Percentiles rank a stretch among this genome's conserved stretches.
These are phyloP conservation scores for Cottoperca gobio DNA, from an alignment of 2,797 vertebrate genomes.

Conservation along the genomic window DNA sequence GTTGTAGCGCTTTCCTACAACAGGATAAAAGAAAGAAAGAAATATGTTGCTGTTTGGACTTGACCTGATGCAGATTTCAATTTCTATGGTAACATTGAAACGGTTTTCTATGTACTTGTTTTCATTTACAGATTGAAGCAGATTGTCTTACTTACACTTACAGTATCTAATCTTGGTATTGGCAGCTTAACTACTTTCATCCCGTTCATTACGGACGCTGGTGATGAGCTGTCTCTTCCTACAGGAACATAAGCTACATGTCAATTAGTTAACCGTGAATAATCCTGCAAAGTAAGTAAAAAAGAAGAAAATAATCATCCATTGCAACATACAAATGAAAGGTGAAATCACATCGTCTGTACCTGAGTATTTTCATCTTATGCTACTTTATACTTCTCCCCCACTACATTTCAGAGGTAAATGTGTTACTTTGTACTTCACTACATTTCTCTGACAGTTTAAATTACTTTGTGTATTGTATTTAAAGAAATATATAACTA, in stretches of 20 bases:
- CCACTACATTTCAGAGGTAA: not conserved
- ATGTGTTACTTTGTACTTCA: not conserved
- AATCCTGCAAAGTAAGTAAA: not conserved
- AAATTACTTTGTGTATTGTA: not conserved
- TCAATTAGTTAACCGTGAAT: not conserved
- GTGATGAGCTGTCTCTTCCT: slow-evolving; percentile 59
- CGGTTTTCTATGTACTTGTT: not conserved
- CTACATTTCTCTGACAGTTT: not conserved
- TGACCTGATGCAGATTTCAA: not conserved
- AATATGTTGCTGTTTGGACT: not conserved
- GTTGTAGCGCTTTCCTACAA: too few relatives aligned
- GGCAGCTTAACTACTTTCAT: slow-evolving; percentile 60
- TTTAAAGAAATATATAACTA: not conserved
- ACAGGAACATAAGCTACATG: slow-evolving; percentile 3
- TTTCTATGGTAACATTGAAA: not conserved
- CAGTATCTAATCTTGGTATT: slow-evolving; percentile 30
- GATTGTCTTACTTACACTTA: slow-evolving; percentile 39
- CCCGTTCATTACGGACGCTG: slow-evolving; percentile 52
- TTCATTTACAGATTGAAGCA: not conserved
- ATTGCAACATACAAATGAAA: not conserved
- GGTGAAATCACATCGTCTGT: not conserved
- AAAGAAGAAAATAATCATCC: not conserved
- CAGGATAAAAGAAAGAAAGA: too few relatives aligned
- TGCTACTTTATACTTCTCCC: not conserved
- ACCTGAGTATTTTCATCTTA: too few relatives aligned